These are phyloP conservation scores for Melitaea athalia DNA, from an alignment of 2,888 invertebrate species.

Conservation along the genomic window DNA sequence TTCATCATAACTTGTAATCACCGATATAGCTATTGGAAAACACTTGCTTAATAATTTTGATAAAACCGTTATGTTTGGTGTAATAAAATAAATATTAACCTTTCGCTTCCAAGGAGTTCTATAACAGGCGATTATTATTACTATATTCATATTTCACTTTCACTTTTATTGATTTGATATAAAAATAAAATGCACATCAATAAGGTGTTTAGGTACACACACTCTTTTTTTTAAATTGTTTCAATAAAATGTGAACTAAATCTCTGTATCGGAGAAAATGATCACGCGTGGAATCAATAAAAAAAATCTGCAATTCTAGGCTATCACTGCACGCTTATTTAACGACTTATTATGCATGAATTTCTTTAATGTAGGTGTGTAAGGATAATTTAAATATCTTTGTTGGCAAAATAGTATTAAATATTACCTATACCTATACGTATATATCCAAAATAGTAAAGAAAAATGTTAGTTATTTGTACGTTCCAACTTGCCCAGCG, in stretches of 20 bases:
- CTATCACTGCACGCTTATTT: conserved; percentile 34
- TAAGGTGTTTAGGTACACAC: conserved; percentile 16
- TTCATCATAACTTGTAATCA: conserved; percentile 11
- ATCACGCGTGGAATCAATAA: conserved; percentile 43
- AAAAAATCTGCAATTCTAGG: conserved; percentile 27
- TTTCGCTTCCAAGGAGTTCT: too few species aligned
- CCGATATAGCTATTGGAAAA: not conserved
- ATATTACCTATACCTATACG: too few species aligned
- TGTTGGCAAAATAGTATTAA: too few species aligned
- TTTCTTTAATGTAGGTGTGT: conserved; percentile 6
- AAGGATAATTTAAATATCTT: too few species aligned
- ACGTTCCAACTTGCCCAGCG: too few species aligned
- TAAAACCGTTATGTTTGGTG: not conserved
- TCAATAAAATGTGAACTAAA: conserved; percentile 8
- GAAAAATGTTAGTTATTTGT: too few species aligned
- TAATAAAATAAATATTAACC: not conserved
- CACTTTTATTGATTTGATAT: not conserved
- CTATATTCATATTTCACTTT: too few species aligned
- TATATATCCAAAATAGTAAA: too few species aligned
- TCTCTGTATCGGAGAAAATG: conserved; percentile 28
- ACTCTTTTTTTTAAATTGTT: conserved; percentile 14
- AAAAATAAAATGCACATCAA: conserved; percentile 1
- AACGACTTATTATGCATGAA: conserved; percentile 26
- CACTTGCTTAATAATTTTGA: not conserved
- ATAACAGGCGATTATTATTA: too few species aligned